A percentile compares a stretch with the other conserved stretches of the same genome.
phyloP scores from a whole-genome alignment of 1,140 invertebrate species.

The Philopotamus ludificatus region DNA sequence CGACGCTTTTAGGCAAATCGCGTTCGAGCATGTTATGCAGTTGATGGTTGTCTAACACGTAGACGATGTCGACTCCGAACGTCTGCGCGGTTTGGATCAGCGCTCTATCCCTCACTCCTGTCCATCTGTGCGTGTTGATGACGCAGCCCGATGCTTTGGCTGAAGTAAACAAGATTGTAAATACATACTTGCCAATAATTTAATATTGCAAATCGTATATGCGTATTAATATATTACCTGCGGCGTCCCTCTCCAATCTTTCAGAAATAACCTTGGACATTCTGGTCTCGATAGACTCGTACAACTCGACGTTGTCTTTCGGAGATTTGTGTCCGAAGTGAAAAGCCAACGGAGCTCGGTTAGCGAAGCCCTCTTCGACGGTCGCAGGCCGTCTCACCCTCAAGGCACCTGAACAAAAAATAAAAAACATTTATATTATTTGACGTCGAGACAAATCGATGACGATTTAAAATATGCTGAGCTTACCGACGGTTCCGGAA shows the following conservation, averaged over 20 bases:
- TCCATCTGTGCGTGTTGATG: constrained; percentile 98
- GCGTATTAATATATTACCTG: too few species aligned
- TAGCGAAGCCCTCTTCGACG: constrained; percentile 90
- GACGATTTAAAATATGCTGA: constrained; percentile 17
- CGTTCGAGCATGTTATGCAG: constrained; percentile 91
- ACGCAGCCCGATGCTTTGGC: constrained; percentile 89
- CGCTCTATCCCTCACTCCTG: constrained; percentile 86
- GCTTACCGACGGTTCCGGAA: constrained; percentile 82
- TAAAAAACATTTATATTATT: constrained; percentile 17
- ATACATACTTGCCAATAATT: constrained; percentile 36
- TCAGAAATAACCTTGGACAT: constrained; percentile 85
- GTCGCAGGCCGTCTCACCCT: constrained; percentile 87
- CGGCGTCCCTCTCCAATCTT: constrained; percentile 81
- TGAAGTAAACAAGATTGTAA: constrained; percentile 49
- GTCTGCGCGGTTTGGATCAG: constrained; percentile 84
- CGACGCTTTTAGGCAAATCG: constrained; percentile 91
- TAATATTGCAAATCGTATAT: too few species aligned
- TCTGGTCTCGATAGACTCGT: constrained; percentile 80
- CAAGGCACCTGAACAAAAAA: constrained; percentile 65
- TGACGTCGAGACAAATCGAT: neutral
- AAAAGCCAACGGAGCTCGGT: constrained; percentile 88
- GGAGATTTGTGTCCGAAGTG: constrained; percentile 90
- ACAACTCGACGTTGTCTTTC: constrained; percentile 76
- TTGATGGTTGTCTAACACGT: constrained; percentile 96
- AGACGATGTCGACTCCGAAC: constrained; percentile 93